Evolutionary conservation across 2,113 vertebrate genomes (phyloP), one percentile per base, ranked within the genome.

Genomic region (Octodon degus): DNA sequence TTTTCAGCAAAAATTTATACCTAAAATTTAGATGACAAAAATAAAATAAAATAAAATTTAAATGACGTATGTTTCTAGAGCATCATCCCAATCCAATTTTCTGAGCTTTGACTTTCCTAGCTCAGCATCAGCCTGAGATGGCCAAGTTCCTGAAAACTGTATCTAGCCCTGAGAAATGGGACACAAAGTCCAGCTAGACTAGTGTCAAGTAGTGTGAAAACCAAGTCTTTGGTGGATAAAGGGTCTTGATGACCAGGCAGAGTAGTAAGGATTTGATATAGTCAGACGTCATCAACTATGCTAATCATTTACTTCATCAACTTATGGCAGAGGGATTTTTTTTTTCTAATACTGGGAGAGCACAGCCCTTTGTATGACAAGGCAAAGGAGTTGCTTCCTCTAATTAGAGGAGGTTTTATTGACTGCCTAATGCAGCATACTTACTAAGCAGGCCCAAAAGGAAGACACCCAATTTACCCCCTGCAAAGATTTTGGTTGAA

Each of bases 371-470:
- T 93, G 11, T 19, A 95, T 97, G 93, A 97, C 60, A 93, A 89
- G 47, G 86, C 40, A 96, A 96, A 95, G 86, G n/a, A 96, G 79
- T 95, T 95, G 50, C 67, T 96, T 97, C 55, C 82, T 53, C 40
- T 93, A 55, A 86, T 91, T 94, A 95, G 93, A 97, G 76, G 37
- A 89, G 68, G 50, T 85, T 90, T 47, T 93, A 8, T 80, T 30
- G 34, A 86, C 72, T 65, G 86, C 55, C 72, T 76, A 95, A 68
- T 89, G 62, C 92, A 86, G 84, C 68, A 74, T 89, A 88, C 84
- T 95, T 97, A 87, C 86, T 97, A 94, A 95, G 88, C 74, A 94
- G 62, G n/a, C 94, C 82, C 96, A 79, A 30, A 83, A 62, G 60
- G 85, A 97, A 94, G 67, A 70, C 0, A 62, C 88, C 80, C 89